phyloP scores from a whole-genome alignment of 2,113 vertebrate genomes.

The Planiliza haematocheilus region DNA sequence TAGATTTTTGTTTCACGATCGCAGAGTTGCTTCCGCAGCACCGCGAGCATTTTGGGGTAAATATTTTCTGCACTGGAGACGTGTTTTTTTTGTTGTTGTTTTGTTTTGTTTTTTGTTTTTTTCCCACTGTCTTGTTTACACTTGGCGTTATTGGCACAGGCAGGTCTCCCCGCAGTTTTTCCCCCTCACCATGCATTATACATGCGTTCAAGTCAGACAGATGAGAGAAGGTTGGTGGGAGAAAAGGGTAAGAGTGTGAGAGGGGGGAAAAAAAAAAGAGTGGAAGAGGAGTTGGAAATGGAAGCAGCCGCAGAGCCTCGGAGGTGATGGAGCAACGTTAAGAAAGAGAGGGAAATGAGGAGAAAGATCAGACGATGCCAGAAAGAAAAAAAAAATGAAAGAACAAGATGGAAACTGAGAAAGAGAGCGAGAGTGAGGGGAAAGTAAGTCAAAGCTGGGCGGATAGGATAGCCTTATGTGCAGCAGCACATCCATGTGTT shows the following conservation, averaged over 20 bases:
- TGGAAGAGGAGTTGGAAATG: conserved; percentile 27
- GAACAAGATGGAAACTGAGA: neutral
- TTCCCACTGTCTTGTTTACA: conserved; percentile 64
- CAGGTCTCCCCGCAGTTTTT: conserved; percentile 70
- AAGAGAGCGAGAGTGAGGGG: conserved; percentile 1
- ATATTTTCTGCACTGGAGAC: conserved; percentile 11
- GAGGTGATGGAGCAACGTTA: conserved; percentile 21
- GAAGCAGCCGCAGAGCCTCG: conserved; percentile 44
- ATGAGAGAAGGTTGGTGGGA: conserved; percentile 62
- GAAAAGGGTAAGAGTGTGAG: conserved; percentile 44
- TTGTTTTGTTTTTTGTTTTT: neutral
- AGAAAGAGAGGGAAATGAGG: conserved; percentile 3
- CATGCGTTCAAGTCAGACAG: conserved; percentile 71
- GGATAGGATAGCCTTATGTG: conserved; percentile 45
- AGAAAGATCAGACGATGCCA: conserved; percentile 22
- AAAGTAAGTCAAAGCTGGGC: conserved; percentile 9
- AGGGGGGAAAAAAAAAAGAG: conserved; percentile 17
- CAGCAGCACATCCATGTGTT: conserved; percentile 58
- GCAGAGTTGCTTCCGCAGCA: neutral
- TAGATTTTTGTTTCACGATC: conserved; percentile 19
- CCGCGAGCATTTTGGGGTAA: neutral
- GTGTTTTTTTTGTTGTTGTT: neutral
- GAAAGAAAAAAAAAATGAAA: neutral
- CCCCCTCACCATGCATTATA: conserved; percentile 79
- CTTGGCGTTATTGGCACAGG: conserved; percentile 74